Evolutionary conservation across 2,113 vertebrate genomes (phyloP).

Genomic region (Eidolon helvum): DNA sequence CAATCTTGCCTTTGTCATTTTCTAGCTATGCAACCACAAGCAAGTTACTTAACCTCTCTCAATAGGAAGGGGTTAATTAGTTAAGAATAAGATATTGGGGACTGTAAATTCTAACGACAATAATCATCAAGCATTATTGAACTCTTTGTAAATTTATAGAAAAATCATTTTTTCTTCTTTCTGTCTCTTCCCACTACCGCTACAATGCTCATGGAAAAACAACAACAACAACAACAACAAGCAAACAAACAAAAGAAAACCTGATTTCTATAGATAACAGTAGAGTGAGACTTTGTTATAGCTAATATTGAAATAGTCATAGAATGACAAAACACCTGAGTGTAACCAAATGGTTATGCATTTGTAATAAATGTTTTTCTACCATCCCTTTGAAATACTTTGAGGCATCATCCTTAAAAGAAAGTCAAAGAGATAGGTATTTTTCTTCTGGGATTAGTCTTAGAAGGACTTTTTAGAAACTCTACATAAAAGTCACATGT

Average conservation of each 20-base stretch:
- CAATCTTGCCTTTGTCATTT: not conserved
- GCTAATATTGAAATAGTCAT: not conserved
- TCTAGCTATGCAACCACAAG: not conserved
- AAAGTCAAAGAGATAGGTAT: not conserved
- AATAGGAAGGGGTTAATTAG: not conserved
- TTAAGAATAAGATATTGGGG: not conserved
- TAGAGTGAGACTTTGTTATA: not conserved
- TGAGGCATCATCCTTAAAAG: conserved; percentile 20
- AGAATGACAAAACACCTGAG: not conserved
- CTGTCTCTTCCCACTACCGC: not conserved
- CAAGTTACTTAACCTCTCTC: not conserved
- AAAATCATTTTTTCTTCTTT: not conserved
- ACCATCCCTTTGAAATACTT: not conserved
- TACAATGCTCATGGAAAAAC: not conserved
- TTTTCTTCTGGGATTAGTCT: not conserved
- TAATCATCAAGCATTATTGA: not conserved
- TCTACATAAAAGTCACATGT: not conserved
- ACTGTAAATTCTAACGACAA: not conserved
- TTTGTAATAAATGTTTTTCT: conserved; percentile 28
- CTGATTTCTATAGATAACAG: not conserved
- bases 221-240: not conserved
- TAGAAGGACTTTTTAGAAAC: not conserved
- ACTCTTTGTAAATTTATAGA: not conserved
- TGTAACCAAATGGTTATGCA: not conserved
- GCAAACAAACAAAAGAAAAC: not conserved